Conservation (phyloP, 2,888 invertebrate species). For the Cyrtodaria siliqua region DNA sequence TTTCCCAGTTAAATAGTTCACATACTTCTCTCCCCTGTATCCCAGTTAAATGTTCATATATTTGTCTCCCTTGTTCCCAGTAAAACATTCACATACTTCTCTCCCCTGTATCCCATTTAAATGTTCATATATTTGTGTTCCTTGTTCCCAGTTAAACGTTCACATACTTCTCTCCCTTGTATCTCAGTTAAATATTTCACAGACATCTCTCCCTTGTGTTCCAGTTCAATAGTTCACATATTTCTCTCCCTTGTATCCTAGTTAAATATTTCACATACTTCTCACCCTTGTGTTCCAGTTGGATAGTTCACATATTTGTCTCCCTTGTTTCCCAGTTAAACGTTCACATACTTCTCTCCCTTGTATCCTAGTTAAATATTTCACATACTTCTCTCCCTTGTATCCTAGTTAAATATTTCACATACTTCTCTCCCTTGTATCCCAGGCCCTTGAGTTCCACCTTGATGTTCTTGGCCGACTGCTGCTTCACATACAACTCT, state of each 20-base stretch:
- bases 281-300: background rate
- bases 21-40: background rate
- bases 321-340: no score
- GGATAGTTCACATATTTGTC: no score
- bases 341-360: no score
- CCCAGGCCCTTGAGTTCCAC: slow-evolving; percentile 67
- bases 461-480: slow-evolving; percentile 76
- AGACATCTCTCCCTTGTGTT: no score
- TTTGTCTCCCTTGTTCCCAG: background rate
- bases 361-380: no score
- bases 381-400: no score
- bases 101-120: background rate
- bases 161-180: no score
- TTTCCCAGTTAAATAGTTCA: no score
- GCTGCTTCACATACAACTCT: slow-evolving; percentile 87
- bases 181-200: no score
- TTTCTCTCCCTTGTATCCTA: background rate
- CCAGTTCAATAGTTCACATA: background rate
- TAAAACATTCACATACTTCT: no score
- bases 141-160: no score
- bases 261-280: background rate
- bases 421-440: slow-evolving; percentile 67
- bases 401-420: no score
- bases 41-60: background rate
- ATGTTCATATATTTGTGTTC: background rate